These are phyloP conservation scores for Leptopilina drosophilae DNA, from an alignment of 2,888 invertebrate species.

Conservation along the genomic window DNA sequence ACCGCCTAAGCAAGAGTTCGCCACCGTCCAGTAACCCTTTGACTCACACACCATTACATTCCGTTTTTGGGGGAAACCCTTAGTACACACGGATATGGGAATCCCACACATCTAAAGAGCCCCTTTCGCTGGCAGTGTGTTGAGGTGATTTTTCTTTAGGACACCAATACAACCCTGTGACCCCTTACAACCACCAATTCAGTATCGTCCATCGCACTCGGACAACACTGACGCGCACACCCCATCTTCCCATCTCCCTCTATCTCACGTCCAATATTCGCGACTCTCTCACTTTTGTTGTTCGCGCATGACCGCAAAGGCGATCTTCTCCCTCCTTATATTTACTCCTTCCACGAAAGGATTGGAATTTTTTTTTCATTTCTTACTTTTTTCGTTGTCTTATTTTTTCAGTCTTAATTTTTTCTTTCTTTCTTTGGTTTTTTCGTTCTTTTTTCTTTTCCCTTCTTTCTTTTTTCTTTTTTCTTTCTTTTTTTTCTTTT, in stretches of 20 bases:
- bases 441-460: too few species aligned
- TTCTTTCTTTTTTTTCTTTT: too few species aligned
- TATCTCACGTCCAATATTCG: background rate
- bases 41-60: constrained; percentile 61
- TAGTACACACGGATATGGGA: constrained; percentile 65
- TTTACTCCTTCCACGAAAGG: constrained; percentile 33
- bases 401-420: constrained; percentile 45
- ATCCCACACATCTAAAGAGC: background rate
- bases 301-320: constrained; percentile 68
- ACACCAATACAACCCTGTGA: constrained; percentile 66
- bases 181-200: constrained; percentile 64
- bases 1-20: constrained; percentile 76
- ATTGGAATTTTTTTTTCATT: background rate
- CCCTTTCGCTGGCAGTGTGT: constrained; percentile 23
- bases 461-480: too few species aligned
- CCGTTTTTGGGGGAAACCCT: constrained; percentile 63
- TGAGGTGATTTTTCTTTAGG: constrained; percentile 73
- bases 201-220: constrained; percentile 62
- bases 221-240: constrained; percentile 42
- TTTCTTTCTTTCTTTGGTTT: background rate
- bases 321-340: constrained; percentile 57
- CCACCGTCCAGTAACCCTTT: constrained; percentile 76
- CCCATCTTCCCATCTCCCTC: constrained; percentile 15
- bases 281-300: constrained; percentile 62
- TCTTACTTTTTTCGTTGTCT: too few species aligned